Percentiles rank a stretch among this genome's conserved stretches.
phyloP scores from a whole-genome alignment of 2,797 vertebrate genomes.

The Pantherophis alleghaniensis region DNA sequence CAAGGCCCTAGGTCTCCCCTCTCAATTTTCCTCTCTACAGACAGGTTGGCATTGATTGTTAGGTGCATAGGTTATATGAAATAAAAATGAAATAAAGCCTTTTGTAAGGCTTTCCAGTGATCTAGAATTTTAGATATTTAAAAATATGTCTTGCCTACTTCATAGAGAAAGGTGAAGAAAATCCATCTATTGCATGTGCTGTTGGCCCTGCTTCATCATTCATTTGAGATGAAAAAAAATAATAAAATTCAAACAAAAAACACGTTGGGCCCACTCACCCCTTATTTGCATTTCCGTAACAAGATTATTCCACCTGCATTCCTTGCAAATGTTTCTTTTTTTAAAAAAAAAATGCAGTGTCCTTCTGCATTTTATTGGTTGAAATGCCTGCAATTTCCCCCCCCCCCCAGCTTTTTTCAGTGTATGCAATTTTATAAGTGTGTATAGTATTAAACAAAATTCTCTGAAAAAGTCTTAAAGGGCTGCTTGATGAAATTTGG shows the following conservation, averaged over 20 bases:
- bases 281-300: not conserved
- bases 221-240: not conserved
- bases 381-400: not conserved
- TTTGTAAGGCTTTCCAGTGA: not conserved
- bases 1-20: not conserved
- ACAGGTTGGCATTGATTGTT: not conserved
- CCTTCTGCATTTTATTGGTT: not conserved
- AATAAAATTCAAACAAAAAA: not conserved
- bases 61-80: not conserved
- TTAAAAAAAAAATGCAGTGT: not conserved
- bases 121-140: not conserved
- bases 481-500: not conserved
- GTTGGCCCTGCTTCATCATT: not conserved
- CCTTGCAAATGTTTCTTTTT: not conserved
- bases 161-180: not conserved
- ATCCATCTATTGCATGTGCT: not conserved
- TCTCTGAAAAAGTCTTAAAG: not conserved
- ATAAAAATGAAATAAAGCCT: not conserved
- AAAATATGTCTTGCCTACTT: not conserved
- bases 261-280: not conserved
- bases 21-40: not conserved
- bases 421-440: not conserved
- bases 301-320: not conserved
- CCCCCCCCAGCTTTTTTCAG: not conserved
- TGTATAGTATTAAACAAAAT: not conserved